Percentiles rank a stretch among this genome's conserved stretches.
Conservation (phyloP, 2,113 vertebrate species). For the Phodopus roborovskii region DNA sequence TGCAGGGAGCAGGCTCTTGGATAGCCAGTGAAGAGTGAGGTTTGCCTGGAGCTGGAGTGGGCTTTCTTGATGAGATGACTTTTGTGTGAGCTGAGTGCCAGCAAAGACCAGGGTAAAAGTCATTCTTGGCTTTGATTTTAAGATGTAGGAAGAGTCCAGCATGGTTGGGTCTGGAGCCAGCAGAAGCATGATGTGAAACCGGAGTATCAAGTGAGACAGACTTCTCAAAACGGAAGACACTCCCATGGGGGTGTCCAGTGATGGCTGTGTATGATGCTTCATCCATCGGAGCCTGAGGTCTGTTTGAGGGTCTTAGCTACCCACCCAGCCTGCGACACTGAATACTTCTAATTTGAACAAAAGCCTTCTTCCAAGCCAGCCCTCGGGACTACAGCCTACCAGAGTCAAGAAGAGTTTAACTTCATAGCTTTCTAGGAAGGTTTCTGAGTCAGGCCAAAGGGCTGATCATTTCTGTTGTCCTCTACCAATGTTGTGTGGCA, state of each 20-base stretch:
- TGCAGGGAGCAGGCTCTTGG: accelerated
- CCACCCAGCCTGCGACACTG: not conserved
- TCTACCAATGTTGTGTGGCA: not conserved
- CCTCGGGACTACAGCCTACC: not conserved
- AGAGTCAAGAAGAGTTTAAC: not conserved
- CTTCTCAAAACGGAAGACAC: not conserved
- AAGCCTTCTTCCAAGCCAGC: not conserved
- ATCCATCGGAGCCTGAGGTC: not conserved
- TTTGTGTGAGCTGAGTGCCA: not conserved
- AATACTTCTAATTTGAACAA: not conserved
- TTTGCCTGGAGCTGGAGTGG: not conserved
- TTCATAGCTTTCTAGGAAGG: not conserved
- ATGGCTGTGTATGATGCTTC: too few species aligned
- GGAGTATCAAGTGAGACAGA: not conserved
- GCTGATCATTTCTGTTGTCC: not conserved
- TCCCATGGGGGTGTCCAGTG: not conserved
- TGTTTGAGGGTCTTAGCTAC: not conserved
- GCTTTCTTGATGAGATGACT: not conserved
- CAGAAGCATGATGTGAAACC: not conserved
- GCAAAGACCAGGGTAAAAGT: not conserved
- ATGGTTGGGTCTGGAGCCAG: not conserved
- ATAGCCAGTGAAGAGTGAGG: accelerated
- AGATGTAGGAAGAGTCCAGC: not conserved
- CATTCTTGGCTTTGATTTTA: not conserved
- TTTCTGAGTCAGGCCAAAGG: not conserved